Evolutionary conservation across 1,140 invertebrate species (phyloP).

Genomic region (Ceratosolen solmsi): DNA sequence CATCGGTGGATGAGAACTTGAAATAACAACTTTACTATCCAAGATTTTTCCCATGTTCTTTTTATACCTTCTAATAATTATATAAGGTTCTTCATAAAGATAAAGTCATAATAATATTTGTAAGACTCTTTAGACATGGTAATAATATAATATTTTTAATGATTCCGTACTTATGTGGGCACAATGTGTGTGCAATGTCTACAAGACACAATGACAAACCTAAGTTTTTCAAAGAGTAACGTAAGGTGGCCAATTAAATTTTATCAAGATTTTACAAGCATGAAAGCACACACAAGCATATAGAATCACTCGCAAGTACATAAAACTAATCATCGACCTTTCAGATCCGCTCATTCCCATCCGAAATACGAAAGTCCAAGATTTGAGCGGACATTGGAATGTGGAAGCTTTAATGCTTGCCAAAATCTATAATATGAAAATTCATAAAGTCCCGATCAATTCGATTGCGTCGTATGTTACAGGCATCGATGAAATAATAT

Average conservation of each 20-base stretch:
- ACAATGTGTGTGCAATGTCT: too few relatives aligned
- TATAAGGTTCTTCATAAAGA: neutral
- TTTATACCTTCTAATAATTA: neutral
- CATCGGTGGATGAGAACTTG: neutral
- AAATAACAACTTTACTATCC: neutral
- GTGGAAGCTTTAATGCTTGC: neutral
- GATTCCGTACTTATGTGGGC: too few relatives aligned
- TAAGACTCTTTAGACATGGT: neutral
- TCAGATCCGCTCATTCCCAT: neutral
- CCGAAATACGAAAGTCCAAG: neutral
- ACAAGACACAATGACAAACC: too few relatives aligned
- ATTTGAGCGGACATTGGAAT: too few relatives aligned
- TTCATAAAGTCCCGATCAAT: neutral
- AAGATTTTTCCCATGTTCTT: neutral
- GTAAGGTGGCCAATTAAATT: neutral
- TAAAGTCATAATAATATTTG: neutral
- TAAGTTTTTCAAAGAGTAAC: too few relatives aligned
- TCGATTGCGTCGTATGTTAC: neutral
- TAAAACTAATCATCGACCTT: neutral
- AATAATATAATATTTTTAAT: neutral
- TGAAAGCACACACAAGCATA: neutral
- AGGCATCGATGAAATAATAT: constrained; percentile 10
- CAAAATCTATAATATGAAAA: neutral
- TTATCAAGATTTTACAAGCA: neutral
- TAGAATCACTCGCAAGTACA: neutral